Percentiles rank a stretch among this genome's conserved stretches.
Evolutionary conservation across 1,140 invertebrate genomes (phyloP).

Genomic region (Brachystomella parvula): DNA sequence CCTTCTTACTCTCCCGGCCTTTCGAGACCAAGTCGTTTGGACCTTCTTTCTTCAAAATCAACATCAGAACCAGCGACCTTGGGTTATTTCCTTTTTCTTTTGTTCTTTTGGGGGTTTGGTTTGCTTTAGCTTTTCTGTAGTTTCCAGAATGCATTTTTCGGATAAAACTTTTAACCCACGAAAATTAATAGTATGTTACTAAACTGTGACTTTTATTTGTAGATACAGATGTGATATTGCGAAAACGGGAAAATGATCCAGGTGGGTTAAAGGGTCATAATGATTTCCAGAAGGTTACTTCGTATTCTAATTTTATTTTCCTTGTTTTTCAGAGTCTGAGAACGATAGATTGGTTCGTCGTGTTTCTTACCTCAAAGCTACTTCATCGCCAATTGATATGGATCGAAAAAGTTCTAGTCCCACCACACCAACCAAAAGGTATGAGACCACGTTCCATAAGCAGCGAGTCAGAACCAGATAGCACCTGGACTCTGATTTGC

Average conservation of each 20-base stretch:
- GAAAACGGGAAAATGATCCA: slow-evolving; percentile 32
- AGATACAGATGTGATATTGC: slow-evolving; percentile 36
- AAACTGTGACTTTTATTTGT: background rate
- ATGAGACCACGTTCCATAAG: slow-evolving; percentile 8
- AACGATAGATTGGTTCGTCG: slow-evolving; percentile 74
- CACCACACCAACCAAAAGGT: slow-evolving; percentile 35
- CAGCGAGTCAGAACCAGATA: too few species aligned
- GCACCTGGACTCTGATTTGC: too few species aligned
- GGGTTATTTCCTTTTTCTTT: too few species aligned
- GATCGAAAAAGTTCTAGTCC: slow-evolving; percentile 33
- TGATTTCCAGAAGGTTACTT: background rate
- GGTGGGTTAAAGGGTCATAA: slow-evolving; percentile 19
- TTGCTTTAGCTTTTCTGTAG: too few species aligned
- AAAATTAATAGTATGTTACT: too few species aligned
- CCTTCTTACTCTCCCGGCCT: too few species aligned
- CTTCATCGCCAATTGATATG: slow-evolving; percentile 45
- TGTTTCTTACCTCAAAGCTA: slow-evolving; percentile 85
- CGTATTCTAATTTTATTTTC: background rate
- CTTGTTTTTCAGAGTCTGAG: slow-evolving; percentile 51
- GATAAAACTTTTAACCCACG: too few species aligned
- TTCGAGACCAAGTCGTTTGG: too few species aligned
- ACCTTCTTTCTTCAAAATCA: too few species aligned
- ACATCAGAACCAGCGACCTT: too few species aligned
- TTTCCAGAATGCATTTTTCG: too few species aligned
- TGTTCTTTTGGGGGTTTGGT: too few species aligned